Conservation (phyloP, 2,888 invertebrate genomes). For the Therioaphis trifolii region DNA sequence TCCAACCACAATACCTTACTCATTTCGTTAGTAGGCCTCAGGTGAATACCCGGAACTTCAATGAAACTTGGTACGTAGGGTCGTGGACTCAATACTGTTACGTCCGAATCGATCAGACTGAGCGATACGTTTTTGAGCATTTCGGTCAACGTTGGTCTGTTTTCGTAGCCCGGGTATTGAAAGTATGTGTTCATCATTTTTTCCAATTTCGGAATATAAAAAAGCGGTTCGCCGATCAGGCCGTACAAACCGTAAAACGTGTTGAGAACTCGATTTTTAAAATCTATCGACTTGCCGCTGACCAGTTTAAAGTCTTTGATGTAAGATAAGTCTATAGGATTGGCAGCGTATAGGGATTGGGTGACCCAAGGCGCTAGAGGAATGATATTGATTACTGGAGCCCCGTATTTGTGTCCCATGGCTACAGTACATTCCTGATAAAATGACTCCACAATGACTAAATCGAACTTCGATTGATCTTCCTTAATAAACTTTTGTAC, state of each 20-base stretch:
- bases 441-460: slow-evolving; percentile 64
- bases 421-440: slow-evolving; percentile 67
- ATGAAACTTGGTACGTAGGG: slow-evolving; percentile 67
- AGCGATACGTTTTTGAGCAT: slow-evolving; percentile 65
- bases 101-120: slow-evolving; percentile 67
- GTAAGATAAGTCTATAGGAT: slow-evolving; percentile 39
- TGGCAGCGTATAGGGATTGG: slow-evolving; percentile 11
- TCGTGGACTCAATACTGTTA: slow-evolving; percentile 65
- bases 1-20: too few relatives aligned
- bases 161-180: slow-evolving; percentile 51
- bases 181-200: slow-evolving; percentile 39
- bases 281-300: slow-evolving; percentile 4
- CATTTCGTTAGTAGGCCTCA: slow-evolving; percentile 65
- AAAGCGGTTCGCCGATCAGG: neutral
- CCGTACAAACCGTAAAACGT: slow-evolving; percentile 8
- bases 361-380: slow-evolving; percentile 12
- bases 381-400: slow-evolving; percentile 66
- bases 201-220: slow-evolving; percentile 16
- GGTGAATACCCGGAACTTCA: slow-evolving; percentile 68
- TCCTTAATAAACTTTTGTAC: slow-evolving; percentile 52
- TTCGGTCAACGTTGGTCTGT: slow-evolving; percentile 64
- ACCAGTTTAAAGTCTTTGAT: slow-evolving; percentile 38
- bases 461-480: slow-evolving; percentile 48
- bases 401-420: slow-evolving; percentile 66
- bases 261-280: slow-evolving; percentile 6